Conservation (phyloP, 2,797 vertebrate genomes). For the Hydrophis major region DNA sequence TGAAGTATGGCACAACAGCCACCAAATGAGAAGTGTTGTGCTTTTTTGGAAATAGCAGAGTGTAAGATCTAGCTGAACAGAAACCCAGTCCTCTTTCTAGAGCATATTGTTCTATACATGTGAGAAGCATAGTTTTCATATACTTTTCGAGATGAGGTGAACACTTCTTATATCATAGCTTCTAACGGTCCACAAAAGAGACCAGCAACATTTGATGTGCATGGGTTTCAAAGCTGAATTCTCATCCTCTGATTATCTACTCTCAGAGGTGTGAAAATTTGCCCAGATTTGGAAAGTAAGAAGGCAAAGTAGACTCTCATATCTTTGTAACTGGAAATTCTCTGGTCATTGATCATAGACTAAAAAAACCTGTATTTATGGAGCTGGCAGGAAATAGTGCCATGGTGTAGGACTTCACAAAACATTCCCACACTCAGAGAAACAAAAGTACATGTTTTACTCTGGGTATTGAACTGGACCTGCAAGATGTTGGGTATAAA, state of each 20-base stretch:
- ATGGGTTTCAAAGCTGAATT: not conserved
- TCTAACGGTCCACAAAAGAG: not conserved
- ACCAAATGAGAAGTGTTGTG: not conserved
- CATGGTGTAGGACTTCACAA: not conserved
- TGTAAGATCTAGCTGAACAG: not conserved
- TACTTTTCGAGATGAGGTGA: not conserved
- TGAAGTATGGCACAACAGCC: not conserved
- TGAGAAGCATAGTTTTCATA: not conserved
- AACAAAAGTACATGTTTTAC: not conserved
- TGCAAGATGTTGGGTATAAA: not conserved
- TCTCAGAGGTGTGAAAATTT: not conserved
- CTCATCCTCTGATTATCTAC: not conserved
- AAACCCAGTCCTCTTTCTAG: not conserved
- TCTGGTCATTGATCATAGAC: not conserved
- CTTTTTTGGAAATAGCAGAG: not conserved
- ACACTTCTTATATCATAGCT: accelerated
- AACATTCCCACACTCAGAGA: not conserved
- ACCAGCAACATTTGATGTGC: not conserved
- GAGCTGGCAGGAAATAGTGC: not conserved
- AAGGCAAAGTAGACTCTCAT: not conserved
- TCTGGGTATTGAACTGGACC: not conserved
- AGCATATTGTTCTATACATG: not conserved
- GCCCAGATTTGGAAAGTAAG: not conserved
- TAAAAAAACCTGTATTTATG: not conserved
- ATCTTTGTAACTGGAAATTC: not conserved